phyloP scores from a whole-genome alignment of 1,140 invertebrate species.

The Drosophila equinoxialis region DNA sequence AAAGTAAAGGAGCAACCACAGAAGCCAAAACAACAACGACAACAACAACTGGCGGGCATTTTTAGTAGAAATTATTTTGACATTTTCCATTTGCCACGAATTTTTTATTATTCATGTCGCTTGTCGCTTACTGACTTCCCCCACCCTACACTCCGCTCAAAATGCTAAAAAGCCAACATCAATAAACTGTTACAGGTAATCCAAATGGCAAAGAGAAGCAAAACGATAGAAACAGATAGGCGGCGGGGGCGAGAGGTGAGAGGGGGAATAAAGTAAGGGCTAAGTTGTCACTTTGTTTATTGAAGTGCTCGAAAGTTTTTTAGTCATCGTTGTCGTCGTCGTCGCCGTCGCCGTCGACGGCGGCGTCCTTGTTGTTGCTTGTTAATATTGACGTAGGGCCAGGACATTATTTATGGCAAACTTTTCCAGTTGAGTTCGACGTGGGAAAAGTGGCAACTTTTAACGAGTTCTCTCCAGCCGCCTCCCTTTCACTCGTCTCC shows the following conservation, averaged over 20 bases:
- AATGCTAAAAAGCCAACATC: conserved; percentile 59
- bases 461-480: conserved; percentile 63
- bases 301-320: conserved; percentile 67
- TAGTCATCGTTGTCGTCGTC: conserved; percentile 37
- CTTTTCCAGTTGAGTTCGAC: conserved; percentile 46
- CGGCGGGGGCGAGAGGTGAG: not conserved
- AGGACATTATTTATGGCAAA: conserved; percentile 73
- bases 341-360: not conserved
- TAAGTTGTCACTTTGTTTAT: conserved; percentile 67
- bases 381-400: conserved; percentile 70
- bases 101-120: conserved; percentile 59
- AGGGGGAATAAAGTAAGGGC: not conserved
- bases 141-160: not conserved
- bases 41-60: conserved; percentile 45
- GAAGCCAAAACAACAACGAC: conserved; percentile 17
- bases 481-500: conserved; percentile 22
- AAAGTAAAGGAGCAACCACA: conserved; percentile 32
- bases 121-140: not conserved
- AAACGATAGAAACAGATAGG: conserved; percentile 16
- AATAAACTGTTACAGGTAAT: conserved; percentile 61
- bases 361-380: conserved; percentile 42
- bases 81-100: conserved; percentile 48
- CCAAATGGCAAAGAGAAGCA: conserved; percentile 41
- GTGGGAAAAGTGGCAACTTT: conserved; percentile 52
- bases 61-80: conserved; percentile 56